Evolutionary conservation across 2,888 invertebrate species (phyloP), one percentile per base, ranked within the genome.

Genomic region (Pollenia labialis): DNA sequence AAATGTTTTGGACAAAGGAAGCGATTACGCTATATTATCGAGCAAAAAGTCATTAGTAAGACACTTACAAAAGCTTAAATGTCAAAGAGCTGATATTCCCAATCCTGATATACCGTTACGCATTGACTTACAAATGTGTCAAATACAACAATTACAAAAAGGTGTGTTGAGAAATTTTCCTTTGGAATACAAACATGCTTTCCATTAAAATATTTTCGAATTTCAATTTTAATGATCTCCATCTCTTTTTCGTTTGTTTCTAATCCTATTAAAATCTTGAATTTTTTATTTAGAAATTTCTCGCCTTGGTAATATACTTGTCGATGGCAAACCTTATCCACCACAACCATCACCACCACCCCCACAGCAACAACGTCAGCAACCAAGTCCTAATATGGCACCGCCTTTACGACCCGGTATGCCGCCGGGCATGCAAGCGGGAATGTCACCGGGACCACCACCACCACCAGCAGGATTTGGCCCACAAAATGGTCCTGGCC

Each of bases 91-190:
- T 3, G 97, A 97, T 94, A 97, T 97, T 92, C 97, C 97, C 88
- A 97, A 97, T 94, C 97, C 97, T 18, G 97, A 97, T 94, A 97
- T 97, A 89, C 97, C 97, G 50, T 97, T 97, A 88, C 95, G 97
- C 90, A 97, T 97, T 92, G 95, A 96, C 92, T 94, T 97, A 84
- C 96, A 96, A 50, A 94, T 97, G 88, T 97, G 97, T 92, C 97
- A 97, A 94, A 95, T 97, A 90, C 95, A 96, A 71, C 97, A 97
- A 91, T 94, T 97, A 80, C 95, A 97, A 90, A 96, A 96, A 94
- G 96, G 96, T 96, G 90, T 75, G 46, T 48, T 64, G 16, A n/a
- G 42, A 64, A 81, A 66, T 85, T 81, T 74, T 85, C 85, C 81
- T 71, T 81, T 88, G 8, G 6, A 32, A 32, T 32, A 4, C 32